Conservation (phyloP, 2,888 invertebrate genomes). For the Drosophila anceps region DNA sequence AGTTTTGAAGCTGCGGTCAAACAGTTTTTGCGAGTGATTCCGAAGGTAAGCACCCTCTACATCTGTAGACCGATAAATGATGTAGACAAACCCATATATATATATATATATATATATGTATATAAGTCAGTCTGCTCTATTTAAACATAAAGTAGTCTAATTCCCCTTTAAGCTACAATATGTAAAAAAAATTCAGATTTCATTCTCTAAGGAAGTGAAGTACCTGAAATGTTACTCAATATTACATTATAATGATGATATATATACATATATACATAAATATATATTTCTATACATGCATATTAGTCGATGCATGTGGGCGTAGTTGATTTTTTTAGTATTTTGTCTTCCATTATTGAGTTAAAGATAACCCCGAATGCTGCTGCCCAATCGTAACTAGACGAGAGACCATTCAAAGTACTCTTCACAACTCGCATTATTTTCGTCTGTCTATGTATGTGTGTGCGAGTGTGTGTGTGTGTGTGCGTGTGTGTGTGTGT, state of each 20-base stretch:
- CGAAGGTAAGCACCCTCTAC: background rate
- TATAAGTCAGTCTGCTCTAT: background rate
- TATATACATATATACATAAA: background rate
- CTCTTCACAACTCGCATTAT: slow-evolving; percentile 8
- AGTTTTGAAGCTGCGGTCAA: background rate
- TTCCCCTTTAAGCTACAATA: background rate
- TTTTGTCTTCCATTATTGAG: slow-evolving; percentile 21
- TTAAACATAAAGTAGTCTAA: background rate
- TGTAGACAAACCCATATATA: background rate
- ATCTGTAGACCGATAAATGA: background rate
- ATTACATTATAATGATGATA: background rate
- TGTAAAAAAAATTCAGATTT: background rate
- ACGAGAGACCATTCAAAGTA: slow-evolving; percentile 13
- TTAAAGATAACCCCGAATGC: slow-evolving; percentile 47
- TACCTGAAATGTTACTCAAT: background rate
- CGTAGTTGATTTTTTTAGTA: slow-evolving; percentile 4
- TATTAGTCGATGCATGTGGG: slow-evolving; percentile 7
- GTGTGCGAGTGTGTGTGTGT: slow-evolving; percentile 13
- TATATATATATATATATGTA: too few relatives aligned
- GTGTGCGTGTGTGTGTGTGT: slow-evolving; percentile 8
- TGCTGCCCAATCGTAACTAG: slow-evolving; percentile 38
- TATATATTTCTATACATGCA: background rate
- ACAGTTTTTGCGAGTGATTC: background rate
- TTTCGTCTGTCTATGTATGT: slow-evolving; percentile 2
- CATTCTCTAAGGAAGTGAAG: background rate